Conservation (phyloP, 1,140 invertebrate genomes). For the Steinernema feltiae region DNA sequence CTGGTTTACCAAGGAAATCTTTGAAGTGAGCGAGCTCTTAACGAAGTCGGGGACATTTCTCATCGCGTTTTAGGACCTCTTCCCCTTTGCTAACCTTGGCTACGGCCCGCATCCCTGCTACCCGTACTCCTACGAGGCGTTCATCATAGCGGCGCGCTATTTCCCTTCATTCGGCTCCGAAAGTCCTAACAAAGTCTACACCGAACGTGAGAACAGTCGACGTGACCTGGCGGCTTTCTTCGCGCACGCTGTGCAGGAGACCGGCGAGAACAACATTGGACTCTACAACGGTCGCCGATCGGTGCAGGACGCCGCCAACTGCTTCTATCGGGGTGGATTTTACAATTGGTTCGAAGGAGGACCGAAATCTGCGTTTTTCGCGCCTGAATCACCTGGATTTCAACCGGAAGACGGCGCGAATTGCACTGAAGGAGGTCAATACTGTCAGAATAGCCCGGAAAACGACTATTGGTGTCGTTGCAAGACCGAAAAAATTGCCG, state of each 20-base stretch:
- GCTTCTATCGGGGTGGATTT: constrained; percentile 56
- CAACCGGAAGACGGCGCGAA: constrained; percentile 42
- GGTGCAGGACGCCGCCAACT: constrained; percentile 40
- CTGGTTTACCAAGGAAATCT: constrained; percentile 45
- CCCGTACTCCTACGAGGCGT: constrained; percentile 54
- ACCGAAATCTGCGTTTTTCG: constrained; percentile 48
- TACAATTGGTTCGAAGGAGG: constrained; percentile 57
- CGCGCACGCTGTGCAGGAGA: constrained; percentile 40
- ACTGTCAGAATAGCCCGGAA: constrained; percentile 43
- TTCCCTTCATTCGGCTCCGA: constrained; percentile 53
- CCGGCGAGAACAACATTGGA: constrained; percentile 39
- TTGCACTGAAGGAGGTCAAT: constrained; percentile 36
- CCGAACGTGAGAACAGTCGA: constrained; percentile 28
- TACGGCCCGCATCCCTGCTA: constrained; percentile 48
- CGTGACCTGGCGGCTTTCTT: constrained; percentile 41
- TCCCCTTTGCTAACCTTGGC: constrained; percentile 53
- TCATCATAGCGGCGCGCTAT: constrained; percentile 55
- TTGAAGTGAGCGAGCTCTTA: constrained; percentile 25
- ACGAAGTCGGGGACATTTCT: background rate
- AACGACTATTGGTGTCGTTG: constrained; percentile 45
- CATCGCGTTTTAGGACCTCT: constrained; percentile 47
- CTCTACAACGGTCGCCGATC: constrained; percentile 33
- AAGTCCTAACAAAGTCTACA: constrained; percentile 27
- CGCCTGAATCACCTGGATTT: constrained; percentile 28
- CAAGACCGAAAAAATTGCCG: constrained; percentile 27